Conservation (phyloP, 2,797 vertebrate genomes). For the Sciaenops ocellatus region DNA sequence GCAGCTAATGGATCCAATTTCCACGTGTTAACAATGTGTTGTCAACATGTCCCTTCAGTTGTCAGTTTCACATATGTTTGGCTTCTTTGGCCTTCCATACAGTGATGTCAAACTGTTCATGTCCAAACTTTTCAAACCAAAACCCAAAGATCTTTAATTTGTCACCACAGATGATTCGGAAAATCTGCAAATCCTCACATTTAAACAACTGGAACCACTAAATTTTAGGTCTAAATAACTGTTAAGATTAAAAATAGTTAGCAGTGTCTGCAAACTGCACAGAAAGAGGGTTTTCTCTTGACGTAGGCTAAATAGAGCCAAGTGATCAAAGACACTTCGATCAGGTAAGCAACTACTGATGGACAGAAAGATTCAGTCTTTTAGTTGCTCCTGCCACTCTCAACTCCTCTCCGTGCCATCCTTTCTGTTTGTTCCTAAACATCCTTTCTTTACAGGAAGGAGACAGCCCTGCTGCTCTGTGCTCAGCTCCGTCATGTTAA, state of each 20-base stretch:
- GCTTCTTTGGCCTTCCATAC: not conserved
- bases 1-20: too few species aligned
- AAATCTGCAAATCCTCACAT: not conserved
- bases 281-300: not conserved
- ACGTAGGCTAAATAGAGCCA: not conserved
- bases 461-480: constrained; percentile 25
- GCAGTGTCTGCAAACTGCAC: not conserved
- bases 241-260: not conserved
- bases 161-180: not conserved
- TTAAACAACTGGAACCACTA: not conserved
- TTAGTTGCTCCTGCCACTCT: constrained; percentile 51
- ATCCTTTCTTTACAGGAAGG: not conserved
- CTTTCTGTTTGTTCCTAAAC: constrained; percentile 19
- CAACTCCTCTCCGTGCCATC: constrained; percentile 11
- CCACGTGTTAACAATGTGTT: not conserved
- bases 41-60: not conserved
- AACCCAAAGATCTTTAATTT: not conserved
- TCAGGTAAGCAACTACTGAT: constrained; percentile 36
- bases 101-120: not conserved
- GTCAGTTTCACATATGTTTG: not conserved
- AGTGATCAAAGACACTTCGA: constrained; percentile 30
- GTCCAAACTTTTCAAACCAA: not conserved
- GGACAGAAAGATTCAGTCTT: constrained; percentile 34
- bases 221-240: not conserved
- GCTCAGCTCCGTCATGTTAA: constrained; percentile 36